Conservation (phyloP, 2,797 vertebrate species). For the Falco rusticolus region DNA sequence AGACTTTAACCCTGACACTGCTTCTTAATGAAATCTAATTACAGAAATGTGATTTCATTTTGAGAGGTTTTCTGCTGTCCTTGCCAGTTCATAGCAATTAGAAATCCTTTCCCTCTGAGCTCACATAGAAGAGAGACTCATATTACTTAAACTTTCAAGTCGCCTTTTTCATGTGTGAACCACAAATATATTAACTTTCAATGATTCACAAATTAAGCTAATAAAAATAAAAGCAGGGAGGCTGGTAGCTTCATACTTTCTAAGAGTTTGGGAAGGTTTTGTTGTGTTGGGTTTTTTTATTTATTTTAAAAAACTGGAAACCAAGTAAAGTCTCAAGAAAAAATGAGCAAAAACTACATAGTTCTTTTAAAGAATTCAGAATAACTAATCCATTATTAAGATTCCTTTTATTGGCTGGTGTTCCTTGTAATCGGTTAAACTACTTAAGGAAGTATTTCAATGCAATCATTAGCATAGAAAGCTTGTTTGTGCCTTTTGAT, state of each 20-base stretch:
- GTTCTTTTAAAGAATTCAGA: not conserved
- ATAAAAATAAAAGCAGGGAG: not conserved
- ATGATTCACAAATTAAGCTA: not conserved
- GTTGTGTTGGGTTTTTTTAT: not conserved
- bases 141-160: not conserved
- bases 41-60: not conserved
- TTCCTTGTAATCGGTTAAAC: constrained; percentile 54
- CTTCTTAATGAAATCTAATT: constrained; percentile 27
- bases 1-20: not conserved
- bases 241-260: not conserved
- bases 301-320: not conserved
- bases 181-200: constrained; percentile 7
- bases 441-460: constrained; percentile 53
- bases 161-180: not conserved
- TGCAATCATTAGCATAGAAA: constrained; percentile 62
- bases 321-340: not conserved
- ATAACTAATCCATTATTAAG: constrained; percentile 35
- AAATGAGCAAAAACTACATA: not conserved
- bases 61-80: not conserved
- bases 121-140: not conserved
- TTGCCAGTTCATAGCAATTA: not conserved
- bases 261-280: not conserved
- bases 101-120: not conserved
- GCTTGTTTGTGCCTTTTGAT: constrained; percentile 72
- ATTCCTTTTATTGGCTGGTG: constrained; percentile 37